A percentile compares a stretch with the other conserved stretches of the same genome.
These are phyloP conservation scores for Brienomyrus longianalis DNA, from an alignment of 2,113 vertebrate genomes.

Conservation along the genomic window DNA sequence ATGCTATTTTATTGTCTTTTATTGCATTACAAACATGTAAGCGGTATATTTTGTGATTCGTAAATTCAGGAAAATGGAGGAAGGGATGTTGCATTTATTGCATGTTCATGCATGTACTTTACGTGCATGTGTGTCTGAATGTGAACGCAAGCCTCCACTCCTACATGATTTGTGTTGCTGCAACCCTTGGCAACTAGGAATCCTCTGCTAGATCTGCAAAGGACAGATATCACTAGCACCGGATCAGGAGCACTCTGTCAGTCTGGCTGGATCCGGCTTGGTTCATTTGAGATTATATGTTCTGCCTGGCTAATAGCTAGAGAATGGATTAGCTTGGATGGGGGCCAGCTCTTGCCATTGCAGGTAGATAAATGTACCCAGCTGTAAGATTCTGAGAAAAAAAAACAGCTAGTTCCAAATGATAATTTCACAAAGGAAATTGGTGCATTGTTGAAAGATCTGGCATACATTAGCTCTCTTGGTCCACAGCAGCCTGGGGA, in stretches of 20 bases:
- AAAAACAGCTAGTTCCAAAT: background rate
- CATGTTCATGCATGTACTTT: background rate
- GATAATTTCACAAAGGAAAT: background rate
- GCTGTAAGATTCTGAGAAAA: background rate
- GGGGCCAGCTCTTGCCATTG: background rate
- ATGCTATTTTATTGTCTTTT: background rate
- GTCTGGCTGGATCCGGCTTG: constrained; percentile 23
- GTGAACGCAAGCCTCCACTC: background rate
- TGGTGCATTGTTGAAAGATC: background rate
- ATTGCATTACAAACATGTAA: background rate
- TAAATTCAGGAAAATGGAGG: background rate
- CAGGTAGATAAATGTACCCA: background rate
- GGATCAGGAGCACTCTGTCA: constrained; percentile 31
- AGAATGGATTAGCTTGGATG: background rate
- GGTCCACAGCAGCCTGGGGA: background rate
- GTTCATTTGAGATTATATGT: constrained; percentile 33
- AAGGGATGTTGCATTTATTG: background rate
- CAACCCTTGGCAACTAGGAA: background rate
- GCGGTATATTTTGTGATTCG: background rate
- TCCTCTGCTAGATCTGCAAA: constrained; percentile 5
- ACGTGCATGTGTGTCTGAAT: background rate
- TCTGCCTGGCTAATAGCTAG: constrained; percentile 28
- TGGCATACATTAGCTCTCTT: background rate
- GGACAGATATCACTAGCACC: constrained; percentile 37
- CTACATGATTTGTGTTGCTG: background rate